Conservation (phyloP, 2,888 invertebrate genomes). For the Tigriopus californicus region DNA sequence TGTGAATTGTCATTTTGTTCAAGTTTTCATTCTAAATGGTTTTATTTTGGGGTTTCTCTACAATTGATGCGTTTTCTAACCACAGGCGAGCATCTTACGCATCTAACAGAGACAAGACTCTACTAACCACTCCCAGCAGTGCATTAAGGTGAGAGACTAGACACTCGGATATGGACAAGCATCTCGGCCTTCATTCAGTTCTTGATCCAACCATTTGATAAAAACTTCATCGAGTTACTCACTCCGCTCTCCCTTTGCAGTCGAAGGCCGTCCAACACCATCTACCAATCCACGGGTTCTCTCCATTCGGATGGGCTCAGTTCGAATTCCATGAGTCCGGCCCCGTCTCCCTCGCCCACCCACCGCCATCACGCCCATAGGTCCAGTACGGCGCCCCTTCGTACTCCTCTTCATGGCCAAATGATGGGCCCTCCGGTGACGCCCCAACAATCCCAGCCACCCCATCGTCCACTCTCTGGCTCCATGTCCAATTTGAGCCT, state of each 20-base stretch:
- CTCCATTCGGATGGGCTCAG: conserved; percentile 64
- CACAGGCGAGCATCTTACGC: conserved; percentile 15
- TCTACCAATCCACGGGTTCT: conserved; percentile 63
- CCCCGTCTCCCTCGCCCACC: conserved; percentile 38
- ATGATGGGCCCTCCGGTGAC: conserved; percentile 16
- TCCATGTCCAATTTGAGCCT: conserved; percentile 22
- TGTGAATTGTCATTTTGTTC: no score
- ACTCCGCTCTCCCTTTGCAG: no score
- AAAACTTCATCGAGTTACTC: no score
- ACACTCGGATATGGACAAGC: no score
- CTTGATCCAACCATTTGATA: no score
- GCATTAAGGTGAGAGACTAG: no score
- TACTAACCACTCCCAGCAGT: no score
- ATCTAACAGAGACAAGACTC: conserved; percentile 14
- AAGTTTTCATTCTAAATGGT: not conserved
- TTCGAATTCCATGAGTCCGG: conserved; percentile 63
- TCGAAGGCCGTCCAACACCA: conserved; percentile 23
- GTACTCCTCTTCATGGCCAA: conserved; percentile 18
- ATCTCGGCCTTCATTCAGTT: no score
- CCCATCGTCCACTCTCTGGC: conserved; percentile 20
- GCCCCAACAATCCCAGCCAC: conserved; percentile 21
- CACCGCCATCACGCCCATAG: conserved; percentile 20
- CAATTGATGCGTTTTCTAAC: not conserved
- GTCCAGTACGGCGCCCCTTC: conserved; percentile 24
- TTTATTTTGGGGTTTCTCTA: not conserved